Percentiles rank a stretch among this genome's conserved stretches.
Evolutionary conservation across 2,113 vertebrate species (phyloP).

Genomic region (Hoplias malabaricus): DNA sequence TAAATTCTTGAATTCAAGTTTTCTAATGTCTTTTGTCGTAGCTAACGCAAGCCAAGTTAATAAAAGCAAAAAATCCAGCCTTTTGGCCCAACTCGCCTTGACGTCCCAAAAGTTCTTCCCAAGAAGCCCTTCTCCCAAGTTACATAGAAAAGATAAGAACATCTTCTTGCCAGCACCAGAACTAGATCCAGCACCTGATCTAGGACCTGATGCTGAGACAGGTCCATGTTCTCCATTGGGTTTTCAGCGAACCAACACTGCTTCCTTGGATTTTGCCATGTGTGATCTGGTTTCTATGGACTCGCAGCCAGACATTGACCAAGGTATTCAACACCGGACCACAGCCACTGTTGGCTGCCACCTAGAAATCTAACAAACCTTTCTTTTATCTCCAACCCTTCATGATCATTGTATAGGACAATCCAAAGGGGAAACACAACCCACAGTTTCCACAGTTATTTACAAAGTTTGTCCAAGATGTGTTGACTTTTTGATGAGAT

Average conservation of each 20-base stretch:
- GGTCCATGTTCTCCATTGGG: constrained; percentile 55
- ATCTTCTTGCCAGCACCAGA: constrained; percentile 28
- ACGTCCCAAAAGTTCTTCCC: constrained; percentile 73
- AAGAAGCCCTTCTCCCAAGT: constrained; percentile 60
- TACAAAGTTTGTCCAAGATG: not conserved
- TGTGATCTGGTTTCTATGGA: constrained; percentile 72
- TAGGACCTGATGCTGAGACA: constrained; percentile 54
- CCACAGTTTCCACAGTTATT: not conserved
- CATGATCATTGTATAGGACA: constrained; percentile 46
- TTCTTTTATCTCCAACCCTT: constrained; percentile 74
- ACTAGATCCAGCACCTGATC: constrained; percentile 50
- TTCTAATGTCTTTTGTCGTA: constrained; percentile 60
- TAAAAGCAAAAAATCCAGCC: constrained; percentile 76
- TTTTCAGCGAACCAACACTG: constrained; percentile 53
- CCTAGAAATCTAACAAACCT: constrained; percentile 24
- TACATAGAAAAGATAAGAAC: constrained; percentile 42
- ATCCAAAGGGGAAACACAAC: not conserved
- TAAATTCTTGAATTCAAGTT: not conserved
- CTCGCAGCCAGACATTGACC: constrained; percentile 76
- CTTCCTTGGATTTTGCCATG: constrained; percentile 66
- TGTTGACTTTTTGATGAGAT: not conserved
- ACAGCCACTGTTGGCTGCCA: constrained; percentile 48
- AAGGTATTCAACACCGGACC: constrained; percentile 74
- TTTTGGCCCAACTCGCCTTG: constrained; percentile 82
- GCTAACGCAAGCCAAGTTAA: constrained; percentile 71